Conservation (phyloP, 2,888 invertebrate species). For the Tenthredo distinguenda region DNA sequence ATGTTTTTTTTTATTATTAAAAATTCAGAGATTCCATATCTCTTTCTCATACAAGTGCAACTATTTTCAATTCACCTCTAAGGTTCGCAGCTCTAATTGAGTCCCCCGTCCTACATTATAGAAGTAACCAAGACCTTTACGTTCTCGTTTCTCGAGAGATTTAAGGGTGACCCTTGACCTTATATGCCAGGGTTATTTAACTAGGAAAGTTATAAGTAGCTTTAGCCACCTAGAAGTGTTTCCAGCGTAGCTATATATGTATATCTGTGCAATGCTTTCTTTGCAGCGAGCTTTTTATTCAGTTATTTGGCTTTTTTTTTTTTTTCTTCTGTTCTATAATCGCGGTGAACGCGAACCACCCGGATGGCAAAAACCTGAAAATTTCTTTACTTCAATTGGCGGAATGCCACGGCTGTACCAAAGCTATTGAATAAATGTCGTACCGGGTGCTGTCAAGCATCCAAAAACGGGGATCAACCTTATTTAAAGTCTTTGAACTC, state of each 20-base stretch:
- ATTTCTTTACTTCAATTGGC: conserved; percentile 28
- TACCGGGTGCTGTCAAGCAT: conserved; percentile 20
- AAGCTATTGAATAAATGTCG: conserved; percentile 26
- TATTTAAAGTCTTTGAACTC: conserved; percentile 14
- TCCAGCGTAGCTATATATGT: background rate
- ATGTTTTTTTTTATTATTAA: background rate
- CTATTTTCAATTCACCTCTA: background rate
- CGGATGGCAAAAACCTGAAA: conserved; percentile 1
- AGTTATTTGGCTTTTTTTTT: background rate
- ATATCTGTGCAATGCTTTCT: background rate
- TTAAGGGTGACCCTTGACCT: conserved; percentile 29
- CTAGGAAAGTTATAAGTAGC: conserved; percentile 17
- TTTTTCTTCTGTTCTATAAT: background rate
- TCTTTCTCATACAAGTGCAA: background rate
- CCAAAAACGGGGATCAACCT: conserved; percentile 34
- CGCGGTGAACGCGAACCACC: background rate
- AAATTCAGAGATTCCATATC: background rate
- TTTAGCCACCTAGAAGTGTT: background rate
- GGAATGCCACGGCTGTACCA: conserved; percentile 15
- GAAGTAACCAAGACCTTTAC: background rate
- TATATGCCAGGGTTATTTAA: conserved; percentile 24
- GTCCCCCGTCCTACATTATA: background rate
- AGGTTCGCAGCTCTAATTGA: conserved; percentile 1
- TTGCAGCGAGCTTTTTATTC: background rate
- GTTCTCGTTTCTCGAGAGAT: background rate